These are phyloP conservation scores for Leucoraja ocellata DNA, from an alignment of 2,797 vertebrate species.

Conservation along the genomic window DNA sequence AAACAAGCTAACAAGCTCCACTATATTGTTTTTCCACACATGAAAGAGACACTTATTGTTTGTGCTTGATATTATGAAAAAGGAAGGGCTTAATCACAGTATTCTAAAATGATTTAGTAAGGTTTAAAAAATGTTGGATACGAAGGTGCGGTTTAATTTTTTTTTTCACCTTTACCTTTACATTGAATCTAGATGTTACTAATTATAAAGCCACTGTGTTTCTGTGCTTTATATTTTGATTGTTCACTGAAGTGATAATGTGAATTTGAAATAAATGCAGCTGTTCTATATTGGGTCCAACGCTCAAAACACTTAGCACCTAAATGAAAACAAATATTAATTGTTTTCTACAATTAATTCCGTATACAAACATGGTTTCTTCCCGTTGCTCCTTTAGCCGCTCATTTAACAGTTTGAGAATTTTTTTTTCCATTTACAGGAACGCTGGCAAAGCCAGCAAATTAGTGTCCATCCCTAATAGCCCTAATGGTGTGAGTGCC, in stretches of 20 bases:
- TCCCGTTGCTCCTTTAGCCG: neutral
- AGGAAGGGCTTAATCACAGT: neutral
- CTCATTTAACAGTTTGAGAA: neutral
- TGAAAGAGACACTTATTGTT: conserved; percentile 7
- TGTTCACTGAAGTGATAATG: neutral
- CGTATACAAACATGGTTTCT: neutral
- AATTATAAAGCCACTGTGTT: neutral
- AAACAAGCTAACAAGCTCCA: conserved; percentile 20
- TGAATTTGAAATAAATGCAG: neutral
- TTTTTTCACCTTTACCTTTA: neutral
- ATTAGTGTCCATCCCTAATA: too few relatives aligned
- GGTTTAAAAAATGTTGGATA: neutral
- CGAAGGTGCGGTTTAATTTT: neutral
- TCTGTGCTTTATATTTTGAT: neutral
- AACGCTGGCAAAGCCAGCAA: too few relatives aligned
- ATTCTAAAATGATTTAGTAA: neutral
- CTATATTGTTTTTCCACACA: neutral
- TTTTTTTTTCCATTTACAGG: neutral
- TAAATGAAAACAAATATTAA: neutral
- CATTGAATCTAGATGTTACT: neutral
- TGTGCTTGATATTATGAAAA: conserved; percentile 3
- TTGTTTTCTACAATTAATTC: neutral
- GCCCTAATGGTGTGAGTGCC: too few relatives aligned
- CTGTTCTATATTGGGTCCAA: neutral
- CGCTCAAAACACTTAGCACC: neutral